phyloP scores from a whole-genome alignment of 2,797 vertebrate species.

The Erithacus rubecula region DNA sequence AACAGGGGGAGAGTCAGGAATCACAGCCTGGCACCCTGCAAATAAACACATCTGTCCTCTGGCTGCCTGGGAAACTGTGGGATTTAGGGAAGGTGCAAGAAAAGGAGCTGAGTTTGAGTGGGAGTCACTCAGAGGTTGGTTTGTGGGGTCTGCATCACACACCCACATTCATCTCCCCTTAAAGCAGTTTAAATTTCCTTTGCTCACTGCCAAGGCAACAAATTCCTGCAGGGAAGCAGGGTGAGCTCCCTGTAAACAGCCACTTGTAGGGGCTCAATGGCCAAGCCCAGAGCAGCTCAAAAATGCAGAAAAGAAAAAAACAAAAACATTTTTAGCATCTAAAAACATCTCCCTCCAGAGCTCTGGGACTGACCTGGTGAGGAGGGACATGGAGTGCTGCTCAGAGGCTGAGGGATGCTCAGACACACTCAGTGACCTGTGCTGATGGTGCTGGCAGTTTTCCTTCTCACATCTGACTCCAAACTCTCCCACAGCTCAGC shows the following conservation, averaged over 20 bases:
- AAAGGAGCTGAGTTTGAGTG: background rate
- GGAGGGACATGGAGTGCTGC: too few relatives aligned
- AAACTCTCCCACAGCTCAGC: background rate
- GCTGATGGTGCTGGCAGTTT: background rate
- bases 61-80: background rate
- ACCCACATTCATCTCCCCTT: background rate
- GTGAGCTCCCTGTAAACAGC: background rate
- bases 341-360: background rate
- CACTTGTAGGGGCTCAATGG: background rate
- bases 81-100: background rate
- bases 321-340: background rate
- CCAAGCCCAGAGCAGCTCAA: background rate
- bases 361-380: rapidly evolving
- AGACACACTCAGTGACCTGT: background rate
- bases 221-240: conserved; percentile 19
- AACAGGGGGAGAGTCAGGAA: background rate
- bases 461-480: background rate
- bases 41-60: conserved; percentile 18
- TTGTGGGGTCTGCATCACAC: background rate
- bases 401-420: background rate
- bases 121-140: background rate
- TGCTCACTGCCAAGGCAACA: conserved; percentile 57
- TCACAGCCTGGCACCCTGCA: background rate
- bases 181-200: background rate
- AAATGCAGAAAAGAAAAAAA: background rate